phyloP scores from a whole-genome alignment of 1,140 invertebrate species.

The Cyclargus thomasi region DNA sequence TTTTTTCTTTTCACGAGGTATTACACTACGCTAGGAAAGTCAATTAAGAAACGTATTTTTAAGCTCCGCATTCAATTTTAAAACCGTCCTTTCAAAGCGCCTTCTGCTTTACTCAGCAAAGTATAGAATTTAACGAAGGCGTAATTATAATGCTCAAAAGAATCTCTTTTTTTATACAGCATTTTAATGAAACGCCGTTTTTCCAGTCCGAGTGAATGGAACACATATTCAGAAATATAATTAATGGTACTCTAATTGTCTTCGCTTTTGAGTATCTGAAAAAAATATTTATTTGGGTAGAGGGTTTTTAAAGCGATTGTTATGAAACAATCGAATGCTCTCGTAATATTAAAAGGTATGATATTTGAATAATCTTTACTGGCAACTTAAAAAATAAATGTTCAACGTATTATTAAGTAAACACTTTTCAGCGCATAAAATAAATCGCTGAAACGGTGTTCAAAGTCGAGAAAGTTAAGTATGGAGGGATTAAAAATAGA shows the following conservation, averaged over 20 bases:
- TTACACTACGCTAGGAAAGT: slow-evolving; percentile 48
- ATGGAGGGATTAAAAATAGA: slow-evolving; percentile 38
- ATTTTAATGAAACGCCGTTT: slow-evolving; percentile 61
- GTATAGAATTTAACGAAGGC: slow-evolving; percentile 66
- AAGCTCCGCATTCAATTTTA: slow-evolving; percentile 54
- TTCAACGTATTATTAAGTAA: not conserved
- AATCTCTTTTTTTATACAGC: slow-evolving; percentile 51
- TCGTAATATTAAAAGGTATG: not conserved
- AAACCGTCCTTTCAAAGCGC: slow-evolving; percentile 56
- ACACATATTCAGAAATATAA: slow-evolving; percentile 25
- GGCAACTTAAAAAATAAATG: no score
- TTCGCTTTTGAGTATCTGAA: slow-evolving; percentile 6
- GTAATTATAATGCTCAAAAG: slow-evolving; percentile 68
- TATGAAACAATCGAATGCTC: not conserved
- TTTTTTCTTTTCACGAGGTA: slow-evolving; percentile 35
- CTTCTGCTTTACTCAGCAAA: slow-evolving; percentile 61
- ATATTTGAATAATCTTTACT: not conserved
- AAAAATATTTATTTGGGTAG: not conserved
- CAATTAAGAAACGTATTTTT: slow-evolving; percentile 54
- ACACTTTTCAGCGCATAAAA: not conserved
- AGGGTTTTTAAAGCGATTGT: not conserved
- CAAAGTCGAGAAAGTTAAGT: slow-evolving; percentile 18
- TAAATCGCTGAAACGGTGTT: not conserved
- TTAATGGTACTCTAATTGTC: slow-evolving; percentile 24
- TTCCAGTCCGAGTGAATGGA: slow-evolving; percentile 47